Percentiles rank a stretch among this genome's conserved stretches.
Evolutionary conservation across 2,888 invertebrate genomes (phyloP).

Genomic region (Phania funesta): DNA sequence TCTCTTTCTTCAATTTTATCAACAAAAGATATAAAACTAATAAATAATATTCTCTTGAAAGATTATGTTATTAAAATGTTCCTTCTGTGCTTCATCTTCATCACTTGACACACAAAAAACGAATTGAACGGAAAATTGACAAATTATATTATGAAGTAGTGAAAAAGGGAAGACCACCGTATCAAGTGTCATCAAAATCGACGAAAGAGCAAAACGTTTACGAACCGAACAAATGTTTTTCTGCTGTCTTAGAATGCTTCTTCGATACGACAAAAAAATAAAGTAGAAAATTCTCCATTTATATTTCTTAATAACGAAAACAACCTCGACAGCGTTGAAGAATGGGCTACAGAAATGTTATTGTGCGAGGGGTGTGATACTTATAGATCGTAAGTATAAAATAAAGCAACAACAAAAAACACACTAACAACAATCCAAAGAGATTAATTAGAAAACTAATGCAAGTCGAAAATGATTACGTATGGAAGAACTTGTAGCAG

Average conservation of each 20-base stretch:
- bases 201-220: slow-evolving; percentile 47
- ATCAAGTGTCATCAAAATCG: slow-evolving; percentile 50
- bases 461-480: too few species aligned
- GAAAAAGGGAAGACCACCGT: slow-evolving; percentile 43
- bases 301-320: not conserved
- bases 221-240: slow-evolving; percentile 8
- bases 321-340: not conserved
- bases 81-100: not conserved
- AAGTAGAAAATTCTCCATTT: slow-evolving; percentile 29
- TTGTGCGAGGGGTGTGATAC: slow-evolving; percentile 57
- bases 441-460: slow-evolving; percentile 13
- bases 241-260: not conserved
- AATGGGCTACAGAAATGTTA: slow-evolving; percentile 55
- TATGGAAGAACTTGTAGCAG: too few species aligned
- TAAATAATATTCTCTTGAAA: slow-evolving; percentile 24
- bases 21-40: not conserved
- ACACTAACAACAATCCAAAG: slow-evolving; percentile 30
- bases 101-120: not conserved
- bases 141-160: slow-evolving; percentile 39
- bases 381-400: slow-evolving; percentile 53
- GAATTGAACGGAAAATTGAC: slow-evolving; percentile 32
- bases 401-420: slow-evolving; percentile 23
- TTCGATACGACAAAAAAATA: not conserved
- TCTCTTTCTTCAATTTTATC: not conserved
- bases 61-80: slow-evolving; percentile 36